A percentile compares a stretch with the other conserved stretches of the same genome.
phyloP scores from a whole-genome alignment of 2,113 vertebrate species.

The Trinectes maculatus region DNA sequence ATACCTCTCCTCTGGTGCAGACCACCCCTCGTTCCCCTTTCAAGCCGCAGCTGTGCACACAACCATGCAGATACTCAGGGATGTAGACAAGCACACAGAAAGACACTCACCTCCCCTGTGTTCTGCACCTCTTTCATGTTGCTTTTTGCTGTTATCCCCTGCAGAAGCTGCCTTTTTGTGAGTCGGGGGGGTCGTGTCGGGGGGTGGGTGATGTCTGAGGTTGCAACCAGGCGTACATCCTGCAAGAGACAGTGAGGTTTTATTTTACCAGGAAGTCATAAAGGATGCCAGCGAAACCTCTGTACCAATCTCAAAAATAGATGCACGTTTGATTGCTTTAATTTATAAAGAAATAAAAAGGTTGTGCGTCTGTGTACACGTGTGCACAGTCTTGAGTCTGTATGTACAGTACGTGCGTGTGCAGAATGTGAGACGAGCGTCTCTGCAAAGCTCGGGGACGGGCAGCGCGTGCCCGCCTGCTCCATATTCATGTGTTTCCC shows the following conservation, averaged over 20 bases:
- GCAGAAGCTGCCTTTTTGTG: slow-evolving; percentile 31
- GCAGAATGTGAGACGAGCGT: slow-evolving; percentile 53
- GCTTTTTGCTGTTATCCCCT: not conserved
- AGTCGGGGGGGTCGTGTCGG: too few relatives aligned
- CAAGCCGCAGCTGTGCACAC: slow-evolving; percentile 64
- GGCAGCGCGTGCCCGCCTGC: slow-evolving; percentile 62
- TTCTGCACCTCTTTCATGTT: slow-evolving; percentile 44
- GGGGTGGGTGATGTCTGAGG: slow-evolving; percentile 41
- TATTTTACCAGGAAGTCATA: slow-evolving; percentile 36
- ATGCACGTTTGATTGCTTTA: slow-evolving; percentile 74
- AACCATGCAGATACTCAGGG: slow-evolving; percentile 47
- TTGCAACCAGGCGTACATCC: slow-evolving; percentile 19
- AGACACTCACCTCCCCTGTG: slow-evolving; percentile 50
- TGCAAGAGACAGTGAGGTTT: slow-evolving; percentile 24
- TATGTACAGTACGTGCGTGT: slow-evolving; percentile 33
- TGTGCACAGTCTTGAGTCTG: slow-evolving; percentile 2
- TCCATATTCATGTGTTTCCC: slow-evolving; percentile 79
- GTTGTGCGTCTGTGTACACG: slow-evolving; percentile 5
- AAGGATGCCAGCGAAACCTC: slow-evolving; percentile 28
- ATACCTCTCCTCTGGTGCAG: slow-evolving; percentile 38
- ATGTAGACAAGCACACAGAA: slow-evolving; percentile 48
- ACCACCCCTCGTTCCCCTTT: slow-evolving; percentile 14
- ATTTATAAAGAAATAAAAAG: slow-evolving; percentile 72
- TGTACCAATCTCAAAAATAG: slow-evolving; percentile 45
- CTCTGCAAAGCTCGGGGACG: slow-evolving; percentile 53